These are phyloP conservation scores for Semibalanus balanoides DNA, from an alignment of 1,140 invertebrate genomes.

Conservation along the genomic window DNA sequence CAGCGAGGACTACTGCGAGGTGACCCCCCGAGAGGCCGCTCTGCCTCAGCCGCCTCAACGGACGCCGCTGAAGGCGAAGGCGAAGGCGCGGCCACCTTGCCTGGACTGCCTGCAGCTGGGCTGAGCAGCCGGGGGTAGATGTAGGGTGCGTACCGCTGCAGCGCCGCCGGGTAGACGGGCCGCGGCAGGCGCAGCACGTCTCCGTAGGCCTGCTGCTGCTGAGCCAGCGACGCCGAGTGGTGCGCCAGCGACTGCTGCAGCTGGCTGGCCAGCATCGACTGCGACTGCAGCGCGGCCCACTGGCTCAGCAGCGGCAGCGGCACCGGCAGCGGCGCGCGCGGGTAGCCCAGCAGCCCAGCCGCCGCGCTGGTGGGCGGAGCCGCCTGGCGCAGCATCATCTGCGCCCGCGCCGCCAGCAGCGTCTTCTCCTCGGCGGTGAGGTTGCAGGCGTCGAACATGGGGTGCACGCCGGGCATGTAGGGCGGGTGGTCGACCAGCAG, in stretches of 20 bases:
- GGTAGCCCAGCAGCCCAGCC: background rate
- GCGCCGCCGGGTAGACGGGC: background rate
- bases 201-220: background rate
- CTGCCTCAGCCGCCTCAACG: background rate
- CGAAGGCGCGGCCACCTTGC: background rate
- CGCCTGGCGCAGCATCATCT: background rate
- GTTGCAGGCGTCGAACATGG: background rate
- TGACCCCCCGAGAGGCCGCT: background rate
- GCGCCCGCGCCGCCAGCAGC: background rate
- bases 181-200: background rate
- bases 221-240: background rate
- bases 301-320: conserved; percentile 4
- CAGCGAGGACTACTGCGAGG: background rate
- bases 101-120: background rate
- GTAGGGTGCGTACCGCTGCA: background rate
- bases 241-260: background rate
- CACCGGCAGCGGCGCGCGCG: background rate
- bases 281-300: conserved; percentile 4
- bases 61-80: background rate
- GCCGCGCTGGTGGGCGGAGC: background rate
- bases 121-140: background rate
- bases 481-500: background rate
- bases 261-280: background rate
- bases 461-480: background rate
- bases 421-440: background rate